Percentiles rank a stretch among this genome's conserved stretches.
Conservation (phyloP, 1,140 invertebrate genomes). For the Aphelinus certus region DNA sequence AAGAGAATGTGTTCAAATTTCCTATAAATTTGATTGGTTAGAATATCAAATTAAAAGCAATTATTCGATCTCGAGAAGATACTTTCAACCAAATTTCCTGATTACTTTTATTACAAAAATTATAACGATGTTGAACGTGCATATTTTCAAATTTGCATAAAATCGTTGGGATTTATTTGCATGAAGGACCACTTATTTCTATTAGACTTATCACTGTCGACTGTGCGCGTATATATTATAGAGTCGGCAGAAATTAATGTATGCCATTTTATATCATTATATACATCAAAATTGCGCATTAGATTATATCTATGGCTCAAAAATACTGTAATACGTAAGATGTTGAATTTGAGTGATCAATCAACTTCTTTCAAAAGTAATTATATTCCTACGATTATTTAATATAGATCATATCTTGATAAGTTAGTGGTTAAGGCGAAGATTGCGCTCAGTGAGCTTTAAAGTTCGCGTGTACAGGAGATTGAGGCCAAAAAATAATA, state of each 20-base stretch:
- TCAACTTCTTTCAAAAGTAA: slow-evolving; percentile 6
- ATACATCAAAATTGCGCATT: neutral
- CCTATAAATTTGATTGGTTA: too few relatives aligned
- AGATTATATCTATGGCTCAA: slow-evolving; percentile 8
- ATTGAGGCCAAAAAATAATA: slow-evolving; percentile 20
- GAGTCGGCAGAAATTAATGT: neutral
- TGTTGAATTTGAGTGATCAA: slow-evolving; percentile 9
- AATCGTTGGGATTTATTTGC: too few relatives aligned
- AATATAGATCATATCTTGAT: slow-evolving; percentile 2
- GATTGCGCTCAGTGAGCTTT: slow-evolving; percentile 4
- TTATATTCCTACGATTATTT: slow-evolving; percentile 32
- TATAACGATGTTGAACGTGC: too few relatives aligned
- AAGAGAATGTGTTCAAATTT: too few relatives aligned
- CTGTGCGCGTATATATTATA: neutral
- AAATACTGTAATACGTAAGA: slow-evolving; percentile 1
- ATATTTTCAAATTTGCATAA: too few relatives aligned
- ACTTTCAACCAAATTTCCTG: too few relatives aligned
- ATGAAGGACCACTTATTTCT: too few relatives aligned
- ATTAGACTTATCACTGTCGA: too few relatives aligned
- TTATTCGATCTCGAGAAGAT: too few relatives aligned
- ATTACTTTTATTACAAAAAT: too few relatives aligned
- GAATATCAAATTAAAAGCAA: too few relatives aligned
- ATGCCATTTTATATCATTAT: slow-evolving; percentile 4
- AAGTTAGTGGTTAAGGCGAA: slow-evolving; percentile 14
- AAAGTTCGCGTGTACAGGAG: neutral